phyloP scores from a whole-genome alignment of 2,113 vertebrate genomes.

The Pygoscelis adeliae region DNA sequence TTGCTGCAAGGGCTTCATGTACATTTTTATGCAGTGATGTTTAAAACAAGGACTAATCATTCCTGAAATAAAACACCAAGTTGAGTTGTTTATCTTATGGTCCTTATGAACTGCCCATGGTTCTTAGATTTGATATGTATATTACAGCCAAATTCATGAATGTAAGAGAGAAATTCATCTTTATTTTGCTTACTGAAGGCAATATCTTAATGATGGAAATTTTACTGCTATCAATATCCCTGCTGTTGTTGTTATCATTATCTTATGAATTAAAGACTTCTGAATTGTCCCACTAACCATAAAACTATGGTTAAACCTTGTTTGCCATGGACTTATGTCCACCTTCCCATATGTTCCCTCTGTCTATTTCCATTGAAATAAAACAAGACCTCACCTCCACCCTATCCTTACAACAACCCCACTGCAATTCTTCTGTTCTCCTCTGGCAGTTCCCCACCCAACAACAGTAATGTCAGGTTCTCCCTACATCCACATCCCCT shows the following conservation, averaged over 20 bases:
- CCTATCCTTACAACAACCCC: background rate
- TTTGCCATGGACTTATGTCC: background rate
- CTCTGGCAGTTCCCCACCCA: background rate
- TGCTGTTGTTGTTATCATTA: fast-evolving
- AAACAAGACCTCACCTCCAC: background rate
- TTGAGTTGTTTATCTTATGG: background rate
- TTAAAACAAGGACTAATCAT: background rate
- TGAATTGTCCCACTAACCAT: background rate
- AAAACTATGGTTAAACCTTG: background rate
- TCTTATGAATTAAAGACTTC: background rate
- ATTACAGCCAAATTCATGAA: background rate
- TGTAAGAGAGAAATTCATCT: background rate
- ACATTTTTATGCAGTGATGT: fast-evolving
- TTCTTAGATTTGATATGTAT: background rate
- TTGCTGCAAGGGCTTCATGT: background rate
- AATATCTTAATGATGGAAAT: background rate
- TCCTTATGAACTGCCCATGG: background rate
- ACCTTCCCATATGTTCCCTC: background rate
- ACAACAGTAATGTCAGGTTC: background rate
- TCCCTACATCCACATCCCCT: background rate
- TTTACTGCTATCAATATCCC: background rate
- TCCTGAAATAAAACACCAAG: background rate
- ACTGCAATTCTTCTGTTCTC: background rate
- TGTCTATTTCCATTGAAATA: background rate
- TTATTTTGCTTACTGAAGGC: background rate